Evolutionary conservation across 2,113 vertebrate species (phyloP), one percentile per base, ranked within the genome.

Genomic region (Ibidorhyncha struthersii): DNA sequence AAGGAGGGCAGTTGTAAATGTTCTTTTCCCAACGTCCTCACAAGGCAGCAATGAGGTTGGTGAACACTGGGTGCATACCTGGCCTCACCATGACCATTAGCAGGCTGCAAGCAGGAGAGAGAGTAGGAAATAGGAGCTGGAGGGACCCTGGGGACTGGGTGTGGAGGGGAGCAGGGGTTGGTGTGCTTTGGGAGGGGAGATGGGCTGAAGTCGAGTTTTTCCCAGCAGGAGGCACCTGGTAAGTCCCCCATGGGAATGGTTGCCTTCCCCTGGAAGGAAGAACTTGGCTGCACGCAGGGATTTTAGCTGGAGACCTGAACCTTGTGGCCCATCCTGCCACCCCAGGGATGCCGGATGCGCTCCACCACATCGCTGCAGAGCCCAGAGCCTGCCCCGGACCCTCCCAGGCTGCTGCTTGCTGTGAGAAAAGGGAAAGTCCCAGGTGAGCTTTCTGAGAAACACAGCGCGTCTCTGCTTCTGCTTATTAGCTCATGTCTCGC

Each of bases 51-150:
- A 36, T 0, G 6, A 63, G 66, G 21, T 15, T 17, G 21, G 15
- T 38, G 36, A 36, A 40, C 23, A 12, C 19, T 21, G 30, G 29
- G 23, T 1, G 1, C 25, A 7, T 22, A 38, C 26, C 29, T 36
- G 55, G 5, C 30, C 26, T 69, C 0, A 0, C 20, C 34, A 9
- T 2, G 10, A 22, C 53, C 2, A 0, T 53, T 30, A 41, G 45
- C 1, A 2, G 20, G 14, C 32, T 41, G 25, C 26, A 53, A 55
- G 19, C 8, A 17, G 34, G 36, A 55, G 43, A 14, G 9, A 61
- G 32, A n/a, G 53, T 13, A 19, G 30, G 21, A 53, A 47, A 36
- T 17, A 10, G 38, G 45, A 36, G 11, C 45, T 55, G 65, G 65
- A 56, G 43, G 23, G 74, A 70, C 47, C 27, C 55, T 47, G 49